Evolutionary conservation across 2,888 invertebrate genomes (phyloP), one percentile per base, ranked within the genome.

Genomic region (Heliconius charithonia): DNA sequence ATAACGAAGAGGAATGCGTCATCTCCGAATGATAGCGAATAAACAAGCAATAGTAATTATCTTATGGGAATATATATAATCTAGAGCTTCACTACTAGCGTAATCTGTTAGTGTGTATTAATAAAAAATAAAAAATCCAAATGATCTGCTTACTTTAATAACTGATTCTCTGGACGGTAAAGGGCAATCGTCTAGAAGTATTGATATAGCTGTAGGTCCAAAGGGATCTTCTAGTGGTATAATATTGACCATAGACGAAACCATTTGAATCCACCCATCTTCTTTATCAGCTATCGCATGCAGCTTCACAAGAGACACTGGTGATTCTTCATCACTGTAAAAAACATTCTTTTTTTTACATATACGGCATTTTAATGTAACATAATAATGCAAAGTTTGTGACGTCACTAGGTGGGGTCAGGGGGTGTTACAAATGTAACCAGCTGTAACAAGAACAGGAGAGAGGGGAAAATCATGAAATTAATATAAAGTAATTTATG

Each of bases 101-200:
- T 37, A 37, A n/a, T 10, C n/a, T 3, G 2, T 16, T 45, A 45
- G 4, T 45, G 16, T 16, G 4, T 45, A 16, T 16, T 16, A 56
- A 56, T 56, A 56, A 56, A 56, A 56, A 56, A 56, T 7, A 56
- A 22, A 56, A 22, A 56, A 56, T 7, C 7, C 9, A 56, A 56
- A 7, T 7, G 45, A 22, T 56, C 19, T n/a, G 76, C 86, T 82
- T 85, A 97, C 98, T 96, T 96, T 97, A 29, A 95, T 88, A 7
- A 96, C 96, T 25, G 96, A 95, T 78, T 96, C 95, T 85, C 95
- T 95, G 76, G 98, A 97, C 22, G 99, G 99, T 82, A 99, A 93
- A 22, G 98, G 98, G 87, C 98, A 98, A 88, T 98, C 98, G 88
- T 99, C 98, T 78, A 99, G 95, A 32, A 99, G 95, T 67, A 99